Evolutionary conservation across 2,888 invertebrate species (phyloP), one percentile per base, ranked within the genome.

Genomic region (Aelia acuminata): DNA sequence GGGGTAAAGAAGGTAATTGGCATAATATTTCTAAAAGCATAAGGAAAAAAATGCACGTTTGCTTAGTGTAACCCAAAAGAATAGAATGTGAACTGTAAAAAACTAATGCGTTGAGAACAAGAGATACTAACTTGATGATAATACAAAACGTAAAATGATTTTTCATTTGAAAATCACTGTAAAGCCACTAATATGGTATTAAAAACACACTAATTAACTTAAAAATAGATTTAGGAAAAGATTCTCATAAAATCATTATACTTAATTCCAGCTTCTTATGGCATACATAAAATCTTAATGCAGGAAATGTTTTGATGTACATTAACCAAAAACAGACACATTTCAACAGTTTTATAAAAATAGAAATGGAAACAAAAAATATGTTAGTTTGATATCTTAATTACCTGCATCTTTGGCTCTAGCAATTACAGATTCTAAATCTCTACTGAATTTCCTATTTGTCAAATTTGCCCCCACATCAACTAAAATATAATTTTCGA

Each of bases 401-500:
- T 91, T 93, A 96, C 97, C 98, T 93, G 98, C 95, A 94, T 98
- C 97, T 94, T 97, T 97, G 90, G 98, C 97, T 93, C 98, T 94
- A 93, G 97, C 96, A 90, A 98, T 94, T 15, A 98, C 98, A 89
- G 96, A 96, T 93, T 98, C 98, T 92, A 98, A 94, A 94, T 98
- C 98, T 92, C 97, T 95, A 92, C 95, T 95, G 93, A 97, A 98
- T 93, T 98, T 98, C 93, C 97, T 97, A 93, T 98, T 98, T 47
- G 97, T 98, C 91, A 98, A 94, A 94, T 98, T 98, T 89, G 98
- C 97, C 91, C 98, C 98, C 90, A 97, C 96, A 93, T 98, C 98
- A 90, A 98, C 96, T 88, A 98, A 95, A 93, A 98, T 96, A 92
- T 98, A 96, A 93, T 97, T 97, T 93, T 97, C 97, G 92, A 96